Base-by-base conservation (phyloP, 1,140 invertebrate genomes). In the Drosophila arizonae region DNA sequence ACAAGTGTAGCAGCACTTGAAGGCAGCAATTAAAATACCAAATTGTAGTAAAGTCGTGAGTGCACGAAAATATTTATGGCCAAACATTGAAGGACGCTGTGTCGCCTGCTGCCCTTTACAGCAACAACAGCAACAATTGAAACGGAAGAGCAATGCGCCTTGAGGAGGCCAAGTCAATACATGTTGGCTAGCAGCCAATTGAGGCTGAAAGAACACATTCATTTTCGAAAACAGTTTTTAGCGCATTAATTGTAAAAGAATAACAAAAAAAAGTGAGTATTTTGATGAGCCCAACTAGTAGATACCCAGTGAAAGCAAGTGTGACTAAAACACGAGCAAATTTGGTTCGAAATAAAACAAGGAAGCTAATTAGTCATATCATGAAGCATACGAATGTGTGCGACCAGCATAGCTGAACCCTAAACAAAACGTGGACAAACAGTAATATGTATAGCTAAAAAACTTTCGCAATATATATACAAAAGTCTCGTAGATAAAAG, bases 31-130 rank as follows among this genome's bases (percentile, higher is more conserved):
- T 55, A 39, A 17, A 54, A 24, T 17, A 17, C 21, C 1, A 58
- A 36, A 28, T 28, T 6, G 28, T 17, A 10, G 33, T 15, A 51
- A 10, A 55, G 48, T 46, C 55, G 60, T 54, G 46, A 58, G 46
- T 39, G 41, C 52, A 43, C 41, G 28, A 55, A 55, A 4, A 67
- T 26, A 2, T 56, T 60, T 17, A 58, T 58, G 51, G 10, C 58
- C 30, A 28, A 11, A 30, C 48, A 24, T 46, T 66, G 73, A 78
- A 78, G 77, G 73, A 72, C 73, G 64, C 43, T 24, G 60, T 55
- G 28, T 30, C 28, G 28, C 28, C 56, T 41, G 63, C 64, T 86
- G 77, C 85, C 84, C 76, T 84, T 89, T 79, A 66, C 66, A 69
- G 11, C 54, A 51, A 24, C 62, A 65, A 24, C 51, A 56, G 46